Evolutionary conservation across 1,140 invertebrate genomes (phyloP).

Genomic region (Dysdera silvatica): DNA sequence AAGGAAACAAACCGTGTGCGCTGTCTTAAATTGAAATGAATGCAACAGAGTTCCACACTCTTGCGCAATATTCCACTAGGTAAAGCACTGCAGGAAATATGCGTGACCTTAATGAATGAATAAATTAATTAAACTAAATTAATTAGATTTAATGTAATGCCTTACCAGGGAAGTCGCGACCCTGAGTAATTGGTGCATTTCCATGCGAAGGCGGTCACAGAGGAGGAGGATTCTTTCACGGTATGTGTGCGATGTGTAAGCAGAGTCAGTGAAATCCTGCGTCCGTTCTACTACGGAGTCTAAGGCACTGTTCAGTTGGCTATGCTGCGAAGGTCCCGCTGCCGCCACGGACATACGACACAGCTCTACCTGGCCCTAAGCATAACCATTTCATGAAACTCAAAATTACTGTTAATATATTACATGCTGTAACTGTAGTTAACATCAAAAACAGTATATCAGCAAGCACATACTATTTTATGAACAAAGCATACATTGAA

Average conservation of each 20-base stretch:
- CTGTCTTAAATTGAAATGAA: too few relatives aligned
- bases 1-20: too few relatives aligned
- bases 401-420: too few relatives aligned
- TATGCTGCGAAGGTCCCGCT: conserved; percentile 54
- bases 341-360: conserved; percentile 58
- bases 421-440: too few relatives aligned
- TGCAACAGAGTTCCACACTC: too few relatives aligned
- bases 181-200: conserved; percentile 76
- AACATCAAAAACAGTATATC: too few relatives aligned
- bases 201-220: conserved; percentile 75
- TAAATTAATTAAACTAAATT: too few relatives aligned
- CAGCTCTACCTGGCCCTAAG: conserved; percentile 66
- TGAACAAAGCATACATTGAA: too few relatives aligned
- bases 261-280: conserved; percentile 94
- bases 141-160: neutral
- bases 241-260: conserved; percentile 94
- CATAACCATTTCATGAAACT: conserved; percentile 3
- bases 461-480: too few relatives aligned
- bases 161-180: conserved; percentile 74
- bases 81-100: too few relatives aligned
- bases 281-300: conserved; percentile 88
- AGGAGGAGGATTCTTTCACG: conserved; percentile 85
- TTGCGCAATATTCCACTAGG: too few relatives aligned
- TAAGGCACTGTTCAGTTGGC: conserved; percentile 70
- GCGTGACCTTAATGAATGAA: too few relatives aligned